Evolutionary conservation across 2,797 vertebrate species (phyloP), one percentile per base, ranked within the genome.

Genomic region (Sparidentex hasta): DNA sequence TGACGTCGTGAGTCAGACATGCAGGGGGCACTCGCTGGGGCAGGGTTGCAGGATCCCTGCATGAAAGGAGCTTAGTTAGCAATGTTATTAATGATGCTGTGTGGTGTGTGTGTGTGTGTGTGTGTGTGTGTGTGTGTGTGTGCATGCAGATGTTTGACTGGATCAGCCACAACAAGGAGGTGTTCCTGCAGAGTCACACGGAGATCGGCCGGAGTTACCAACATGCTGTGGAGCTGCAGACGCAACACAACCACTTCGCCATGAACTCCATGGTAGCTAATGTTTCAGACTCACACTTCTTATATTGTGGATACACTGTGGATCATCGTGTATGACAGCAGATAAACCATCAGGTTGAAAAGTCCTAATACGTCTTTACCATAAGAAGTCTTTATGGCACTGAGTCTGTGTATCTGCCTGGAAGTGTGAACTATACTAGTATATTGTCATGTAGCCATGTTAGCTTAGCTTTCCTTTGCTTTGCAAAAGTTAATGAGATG

Each of bases 131-230:
- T 83, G 14, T 44, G 61, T 58, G 27, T 33, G 20, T 62, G 38
- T 21, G 18, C 17, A 43, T 86, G 65, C 88, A 99, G 98, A 99
- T 99, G 98, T 99, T 99, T 1, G 98, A 99, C 93, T 99, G 98
- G 98, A 99, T 99, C 96, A 97, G 97, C 91, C 98, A 99, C 97
- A 99, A 99, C 92, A 99, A 99, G 82, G 98, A 99, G 63, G 79
- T 99, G 88, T 99, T 99, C 92, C 96, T 99, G 51, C 97, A 99
- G 95, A 98, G 97, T 83, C 98, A 99, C 93, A 99, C 98, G 0
- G 98, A 99, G 94, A 99, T 99, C 0, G 98, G 98, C 3, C 96
- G 97, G 80, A 97, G 96, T 75, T 98, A 99, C 93, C 98, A 99
- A 62, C 98, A 99, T 0, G 98, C 98, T 2, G 94, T 97, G 41